Evolutionary conservation across 2,888 invertebrate species (phyloP).

Genomic region (Drosophila tanythrix): DNA sequence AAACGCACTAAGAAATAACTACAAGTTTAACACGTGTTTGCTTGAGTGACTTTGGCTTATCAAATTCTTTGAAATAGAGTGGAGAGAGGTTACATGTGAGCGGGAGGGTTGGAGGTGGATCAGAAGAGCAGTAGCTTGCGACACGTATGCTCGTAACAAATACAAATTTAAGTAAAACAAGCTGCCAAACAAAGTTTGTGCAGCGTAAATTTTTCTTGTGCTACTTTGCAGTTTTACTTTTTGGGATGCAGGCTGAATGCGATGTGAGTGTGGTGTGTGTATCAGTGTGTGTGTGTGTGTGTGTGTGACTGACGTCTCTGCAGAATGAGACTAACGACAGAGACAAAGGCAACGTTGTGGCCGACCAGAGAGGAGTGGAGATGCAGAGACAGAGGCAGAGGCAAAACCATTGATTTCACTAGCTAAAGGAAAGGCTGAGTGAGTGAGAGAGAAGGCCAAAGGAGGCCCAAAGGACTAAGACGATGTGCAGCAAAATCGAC

Average conservation of each 20-base stretch:
- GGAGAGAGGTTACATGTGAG: not conserved
- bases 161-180: slow-evolving; percentile 74
- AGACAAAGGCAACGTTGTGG: slow-evolving; percentile 47
- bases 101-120: not conserved
- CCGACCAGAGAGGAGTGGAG: slow-evolving; percentile 25
- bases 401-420: slow-evolving; percentile 69
- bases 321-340: slow-evolving; percentile 26
- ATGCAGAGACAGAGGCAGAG: slow-evolving; percentile 19
- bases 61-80: not conserved
- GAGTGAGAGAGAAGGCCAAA: slow-evolving; percentile 3
- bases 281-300: slow-evolving; percentile 2
- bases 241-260: slow-evolving; percentile 21
- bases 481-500: slow-evolving; percentile 30
- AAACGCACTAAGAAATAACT: slow-evolving; percentile 15
- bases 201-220: slow-evolving; percentile 47
- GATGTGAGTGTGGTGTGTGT: not conserved
- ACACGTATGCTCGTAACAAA: slow-evolving; percentile 48
- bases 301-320: slow-evolving; percentile 27
- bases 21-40: slow-evolving; percentile 30
- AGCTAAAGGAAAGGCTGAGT: slow-evolving; percentile 25
- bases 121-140: not conserved
- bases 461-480: slow-evolving; percentile 42
- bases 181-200: slow-evolving; percentile 69
- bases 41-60: slow-evolving; percentile 26
- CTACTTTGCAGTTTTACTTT: slow-evolving; percentile 50